A percentile compares a stretch with the other conserved stretches of the same genome.
These are phyloP conservation scores for Isichthys henryi DNA, from an alignment of 2,113 vertebrate genomes.

Conservation along the genomic window DNA sequence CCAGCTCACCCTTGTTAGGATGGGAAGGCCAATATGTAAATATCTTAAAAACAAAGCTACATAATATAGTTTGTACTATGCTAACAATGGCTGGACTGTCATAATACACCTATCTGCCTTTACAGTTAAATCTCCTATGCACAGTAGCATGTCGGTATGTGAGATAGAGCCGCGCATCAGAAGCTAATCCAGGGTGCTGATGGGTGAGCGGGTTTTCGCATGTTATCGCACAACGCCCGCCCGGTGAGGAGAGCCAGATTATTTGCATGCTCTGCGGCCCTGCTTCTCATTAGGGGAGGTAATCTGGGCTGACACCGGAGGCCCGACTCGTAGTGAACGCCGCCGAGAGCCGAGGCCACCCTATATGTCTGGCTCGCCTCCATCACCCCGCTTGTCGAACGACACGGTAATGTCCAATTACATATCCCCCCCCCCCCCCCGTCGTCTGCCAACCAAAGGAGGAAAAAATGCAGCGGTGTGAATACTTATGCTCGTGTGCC, in stretches of 20 bases:
- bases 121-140: background rate
- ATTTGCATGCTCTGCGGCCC: slow-evolving; percentile 36
- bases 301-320: slow-evolving; percentile 30
- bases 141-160: background rate
- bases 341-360: background rate
- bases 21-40: background rate
- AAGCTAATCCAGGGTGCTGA: background rate
- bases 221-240: background rate
- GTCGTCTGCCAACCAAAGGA: background rate
- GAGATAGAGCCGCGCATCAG: background rate
- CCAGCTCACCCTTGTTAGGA: background rate
- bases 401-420: background rate
- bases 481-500: background rate
- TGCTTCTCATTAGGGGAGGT: slow-evolving; percentile 36
- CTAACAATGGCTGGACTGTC: background rate
- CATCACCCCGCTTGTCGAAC: background rate
- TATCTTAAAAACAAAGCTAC: background rate
- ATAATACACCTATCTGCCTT: background rate
- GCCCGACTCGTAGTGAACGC: background rate
- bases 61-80: background rate
- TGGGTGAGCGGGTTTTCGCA: background rate
- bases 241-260: background rate
- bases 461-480: background rate
- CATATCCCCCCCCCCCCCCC: background rate
- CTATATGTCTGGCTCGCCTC: background rate